Conservation (phyloP, 1,140 invertebrate genomes). For the Helicorthomorpha holstii region DNA sequence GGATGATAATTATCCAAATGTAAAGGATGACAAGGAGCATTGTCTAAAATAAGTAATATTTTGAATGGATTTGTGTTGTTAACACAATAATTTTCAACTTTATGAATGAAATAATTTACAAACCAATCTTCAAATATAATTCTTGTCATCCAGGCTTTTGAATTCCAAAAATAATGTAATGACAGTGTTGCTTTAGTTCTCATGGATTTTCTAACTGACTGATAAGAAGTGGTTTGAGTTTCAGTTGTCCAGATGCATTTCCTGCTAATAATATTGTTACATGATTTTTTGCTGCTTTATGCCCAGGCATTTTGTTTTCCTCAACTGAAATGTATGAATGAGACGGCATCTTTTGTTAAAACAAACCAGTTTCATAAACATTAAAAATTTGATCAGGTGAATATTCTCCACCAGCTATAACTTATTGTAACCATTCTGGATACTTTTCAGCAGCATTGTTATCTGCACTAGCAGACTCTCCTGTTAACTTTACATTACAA, state of each 20-base stretch:
- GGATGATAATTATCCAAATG: no score
- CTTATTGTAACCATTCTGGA: neutral
- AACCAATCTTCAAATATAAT: no score
- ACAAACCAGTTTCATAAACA: constrained; percentile 9
- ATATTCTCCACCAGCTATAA: neutral
- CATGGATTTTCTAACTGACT: constrained; percentile 8
- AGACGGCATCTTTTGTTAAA: constrained; percentile 5
- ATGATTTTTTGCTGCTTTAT: constrained; percentile 6
- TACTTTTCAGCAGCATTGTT: neutral
- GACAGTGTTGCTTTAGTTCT: neutral
- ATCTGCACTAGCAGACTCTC: neutral
- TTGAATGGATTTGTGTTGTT: no score
- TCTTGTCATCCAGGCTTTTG: no score
- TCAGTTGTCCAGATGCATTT: constrained; percentile 6
- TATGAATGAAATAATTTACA: no score
- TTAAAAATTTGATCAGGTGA: constrained; percentile 7
- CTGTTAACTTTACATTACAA: no score
- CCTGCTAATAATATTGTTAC: constrained; percentile 7
- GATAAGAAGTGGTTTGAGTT: constrained; percentile 8
- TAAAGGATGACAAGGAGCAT: no score
- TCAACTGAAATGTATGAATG: constrained; percentile 2
- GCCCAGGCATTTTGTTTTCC: constrained; percentile 3
- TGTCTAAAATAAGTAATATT: no score
- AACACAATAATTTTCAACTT: no score
- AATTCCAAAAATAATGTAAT: no score